Conservation (phyloP, 1,140 invertebrate genomes). For the Trypoxylus dichotomus region DNA sequence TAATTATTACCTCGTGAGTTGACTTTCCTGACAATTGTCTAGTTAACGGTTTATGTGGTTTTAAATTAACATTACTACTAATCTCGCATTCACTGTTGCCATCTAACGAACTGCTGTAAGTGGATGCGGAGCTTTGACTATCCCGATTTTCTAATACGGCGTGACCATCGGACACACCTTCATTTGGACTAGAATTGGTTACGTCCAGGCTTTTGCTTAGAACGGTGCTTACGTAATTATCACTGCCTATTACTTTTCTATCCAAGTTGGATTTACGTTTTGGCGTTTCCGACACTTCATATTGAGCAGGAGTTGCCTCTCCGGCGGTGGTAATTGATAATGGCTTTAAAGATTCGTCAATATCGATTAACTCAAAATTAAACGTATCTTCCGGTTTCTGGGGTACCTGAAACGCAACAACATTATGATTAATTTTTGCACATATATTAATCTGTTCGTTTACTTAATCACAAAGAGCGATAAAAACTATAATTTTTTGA, state of each 20-base stretch:
- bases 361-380: slow-evolving; percentile 76
- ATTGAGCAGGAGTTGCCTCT: slow-evolving; percentile 56
- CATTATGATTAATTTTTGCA: background rate
- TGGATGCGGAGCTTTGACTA: slow-evolving; percentile 48
- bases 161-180: slow-evolving; percentile 40
- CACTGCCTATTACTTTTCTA: slow-evolving; percentile 65
- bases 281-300: slow-evolving; percentile 57
- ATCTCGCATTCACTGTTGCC: slow-evolving; percentile 35
- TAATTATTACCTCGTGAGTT: slow-evolving; percentile 11
- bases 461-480: too few relatives aligned
- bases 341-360: slow-evolving; percentile 60
- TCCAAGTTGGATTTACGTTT: slow-evolving; percentile 55
- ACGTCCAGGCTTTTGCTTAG: slow-evolving; percentile 57
- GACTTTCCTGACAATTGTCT: slow-evolving; percentile 55
- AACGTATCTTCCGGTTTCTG: slow-evolving; percentile 72
- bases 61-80: slow-evolving; percentile 46
- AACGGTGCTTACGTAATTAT: slow-evolving; percentile 68
- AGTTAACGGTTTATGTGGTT: slow-evolving; percentile 62
- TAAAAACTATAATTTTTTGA: too few relatives aligned
- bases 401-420: slow-evolving; percentile 43
- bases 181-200: slow-evolving; percentile 50
- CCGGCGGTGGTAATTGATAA: slow-evolving; percentile 62
- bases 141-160: slow-evolving; percentile 45
- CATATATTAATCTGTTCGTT: background rate
- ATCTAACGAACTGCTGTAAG: slow-evolving; percentile 43